Base-by-base conservation (phyloP, 2,797 vertebrate genomes). In the Cercopithecus hamlyni region DNA sequence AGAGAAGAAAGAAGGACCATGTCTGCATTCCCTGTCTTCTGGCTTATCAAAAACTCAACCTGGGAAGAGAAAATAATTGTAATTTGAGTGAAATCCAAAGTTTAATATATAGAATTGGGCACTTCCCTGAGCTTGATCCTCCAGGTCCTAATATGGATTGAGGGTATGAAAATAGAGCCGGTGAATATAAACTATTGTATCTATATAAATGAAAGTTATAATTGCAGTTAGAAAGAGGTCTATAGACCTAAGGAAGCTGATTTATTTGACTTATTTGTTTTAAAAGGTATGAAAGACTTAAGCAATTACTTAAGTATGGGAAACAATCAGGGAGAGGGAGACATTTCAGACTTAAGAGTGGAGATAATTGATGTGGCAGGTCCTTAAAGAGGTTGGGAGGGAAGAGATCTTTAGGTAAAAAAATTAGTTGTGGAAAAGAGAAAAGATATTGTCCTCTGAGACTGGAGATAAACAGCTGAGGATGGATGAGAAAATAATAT, bases 361-460 rank as follows among this genome's bases (percentile, higher is more conserved):
- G 33, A 83, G 22, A 76, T 13, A 81, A 90, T 17, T 72, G 30
- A 73, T 83, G 33, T 17, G 48, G 1, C 6, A 9, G 24, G 36
- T 45, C 36, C n/a, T 96, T 41, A 89, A 22, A 92, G 11, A 80
- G 41, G 11, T 7, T 64, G 17, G 39, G 91, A 70, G 4, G 50
- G 36, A 86, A 30, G 30, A n/a, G 26, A 90, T 45, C 70, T 81
- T 95, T 77, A 50, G 24, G 27, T 85, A n/a, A 92, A 95, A 43
- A 61, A 81, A 83, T 85, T 75, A 33, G 36, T 58, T 97, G 93
- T 27, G 12, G 19, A 72, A 96, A 97, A 58, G 39, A 75, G 36
- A 33, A 75, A 79, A 90, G 24, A n/a, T 12, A 87, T 7, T 75
- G 10, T 84, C n/a, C 20, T 88, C 45, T 94, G 45, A 88, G 55